Base-by-base conservation (phyloP, 35 echinoderm and acorn worm species). In the Heliocidaris erythrogramma region DNA sequence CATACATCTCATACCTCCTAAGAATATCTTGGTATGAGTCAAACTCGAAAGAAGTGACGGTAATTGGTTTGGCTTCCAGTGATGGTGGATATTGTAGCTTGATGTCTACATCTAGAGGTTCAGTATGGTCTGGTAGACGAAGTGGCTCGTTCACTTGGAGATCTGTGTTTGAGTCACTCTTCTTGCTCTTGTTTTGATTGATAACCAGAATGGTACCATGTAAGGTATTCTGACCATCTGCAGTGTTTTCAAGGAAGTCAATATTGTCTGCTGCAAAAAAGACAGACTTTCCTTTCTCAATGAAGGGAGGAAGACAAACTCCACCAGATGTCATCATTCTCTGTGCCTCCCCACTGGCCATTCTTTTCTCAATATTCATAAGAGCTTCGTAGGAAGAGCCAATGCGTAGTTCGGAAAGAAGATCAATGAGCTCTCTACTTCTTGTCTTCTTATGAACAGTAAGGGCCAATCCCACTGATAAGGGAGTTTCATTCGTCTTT, bases 241-340 rank as follows among this genome's bases (percentile, higher is more conserved):
- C 95, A 85, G 90, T 95, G 95, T 95, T 92, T 59, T 95, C 91
- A 50, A 95, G 60, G 69, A 95, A 95, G 95, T 95, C 95, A 86
- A 95, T 95, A 47, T 92, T 93, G 52, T 95, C 90, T n/a, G 90
- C 90, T 31, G 90, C 95, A 35, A 95, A 95, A 86, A 89, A 95
- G 3, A 93, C 9, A 84, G 95, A 93, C 47, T 93, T 95, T 69
- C 91, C 60, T 86, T 95, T 93, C 48, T 53, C 86, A 85, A 95
- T 56, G 60, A 93, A 93, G 13, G 89, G 53, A 17, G 90, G 90
- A 35, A 95, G 71, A 35, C 49, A 95, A 78, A 95, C 92, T 12
- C 94, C 94, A 89, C 89, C 47, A 92, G 88, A 47, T 59, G 88
- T 95, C 35, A 16, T 92, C 94, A 95, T 95, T 92, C 94, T 69